Base-by-base conservation (phyloP, 1,140 invertebrate species). In the Adelges cooleyi region DNA sequence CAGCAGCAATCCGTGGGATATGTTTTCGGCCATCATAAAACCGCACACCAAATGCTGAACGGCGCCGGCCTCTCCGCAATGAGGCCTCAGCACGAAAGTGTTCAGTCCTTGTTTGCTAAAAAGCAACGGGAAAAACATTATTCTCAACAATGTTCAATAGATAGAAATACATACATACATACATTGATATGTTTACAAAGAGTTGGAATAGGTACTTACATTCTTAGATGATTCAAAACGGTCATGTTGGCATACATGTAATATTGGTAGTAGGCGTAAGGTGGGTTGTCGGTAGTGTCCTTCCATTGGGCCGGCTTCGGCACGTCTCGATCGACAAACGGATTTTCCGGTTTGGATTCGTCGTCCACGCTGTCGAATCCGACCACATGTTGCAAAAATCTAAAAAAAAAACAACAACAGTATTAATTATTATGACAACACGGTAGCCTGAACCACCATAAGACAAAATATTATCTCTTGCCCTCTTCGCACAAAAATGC, bases 291-390 rank as follows among this genome's bases (percentile, higher is more conserved):
- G 23, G 84, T 79, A 25, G 84, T 79, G 65, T 88, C 86, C 27
- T 79, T 83, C 95, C 96, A 99, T 38, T 87, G 74, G 50, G 84
- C 82, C 0, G 96, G 96, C 9, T 82, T 79, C 13, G 80, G 81
- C 20, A 90, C 87, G 71, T 95, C 89, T 69, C 84, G 84, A 72
- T 96, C 92, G 74, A 99, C 87, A 66, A 92, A 77, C 18, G 94
- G 88, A 79, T 95, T 92, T 77, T 99, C 96, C 1, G 95, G 92
- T 78, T 99, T 99, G 33, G 93, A 96, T 77, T 99, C 97, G 75
- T 99, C 97, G 73, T 99, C 97, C 3, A 99, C 96, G 8, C 94
- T 98, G 80, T 99, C 96, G 75, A 99, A 94, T 10, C 95, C 96
- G 66, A 94, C 86, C 4, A 98, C 89, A 83, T 96, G 79, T 72